Evolutionary conservation across 1,140 invertebrate species (phyloP).

Genomic region (Apis cerana): DNA sequence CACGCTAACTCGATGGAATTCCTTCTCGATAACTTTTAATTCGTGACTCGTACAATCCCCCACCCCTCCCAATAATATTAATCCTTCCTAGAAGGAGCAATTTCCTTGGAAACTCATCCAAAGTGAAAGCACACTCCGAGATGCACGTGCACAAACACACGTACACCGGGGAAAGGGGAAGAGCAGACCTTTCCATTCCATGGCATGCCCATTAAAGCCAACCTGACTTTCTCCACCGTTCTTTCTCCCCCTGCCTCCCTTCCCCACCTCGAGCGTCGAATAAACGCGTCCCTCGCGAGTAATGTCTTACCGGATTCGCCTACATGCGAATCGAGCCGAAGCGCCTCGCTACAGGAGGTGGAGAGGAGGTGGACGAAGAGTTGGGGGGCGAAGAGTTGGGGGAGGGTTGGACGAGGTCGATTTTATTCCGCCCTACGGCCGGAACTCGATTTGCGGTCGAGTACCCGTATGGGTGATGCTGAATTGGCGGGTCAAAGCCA

Average conservation of each 20-base stretch:
- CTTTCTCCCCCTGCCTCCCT: not conserved
- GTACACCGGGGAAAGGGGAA: not conserved
- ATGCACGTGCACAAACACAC: not conserved
- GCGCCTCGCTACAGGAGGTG: conserved; percentile 23
- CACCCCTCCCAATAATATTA: not conserved
- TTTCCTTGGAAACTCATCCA: not conserved
- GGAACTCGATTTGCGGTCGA: conserved; percentile 77
- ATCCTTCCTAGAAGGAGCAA: not conserved
- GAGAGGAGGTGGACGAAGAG: conserved; percentile 23
- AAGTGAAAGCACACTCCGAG: conserved; percentile 14
- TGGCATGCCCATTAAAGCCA: conserved; percentile 48
- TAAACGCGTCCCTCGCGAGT: conserved; percentile 75
- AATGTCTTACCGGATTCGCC: conserved; percentile 74
- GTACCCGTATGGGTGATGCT: conserved; percentile 75
- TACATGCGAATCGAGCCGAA: conserved; percentile 69
- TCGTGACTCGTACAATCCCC: too few species aligned
- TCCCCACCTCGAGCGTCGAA: conserved; percentile 43
- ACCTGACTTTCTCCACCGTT: conserved; percentile 20
- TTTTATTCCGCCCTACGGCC: conserved; percentile 74
- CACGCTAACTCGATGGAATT: too few species aligned
- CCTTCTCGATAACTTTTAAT: too few species aligned
- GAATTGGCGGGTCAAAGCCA: conserved; percentile 74
- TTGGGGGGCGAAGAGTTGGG: not conserved
- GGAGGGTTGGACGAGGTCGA: conserved; percentile 54
- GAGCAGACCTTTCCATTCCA: conserved; percentile 43